Evolutionary conservation across 2,888 invertebrate species (phyloP).

Genomic region (Pristionchus japonicus): DNA sequence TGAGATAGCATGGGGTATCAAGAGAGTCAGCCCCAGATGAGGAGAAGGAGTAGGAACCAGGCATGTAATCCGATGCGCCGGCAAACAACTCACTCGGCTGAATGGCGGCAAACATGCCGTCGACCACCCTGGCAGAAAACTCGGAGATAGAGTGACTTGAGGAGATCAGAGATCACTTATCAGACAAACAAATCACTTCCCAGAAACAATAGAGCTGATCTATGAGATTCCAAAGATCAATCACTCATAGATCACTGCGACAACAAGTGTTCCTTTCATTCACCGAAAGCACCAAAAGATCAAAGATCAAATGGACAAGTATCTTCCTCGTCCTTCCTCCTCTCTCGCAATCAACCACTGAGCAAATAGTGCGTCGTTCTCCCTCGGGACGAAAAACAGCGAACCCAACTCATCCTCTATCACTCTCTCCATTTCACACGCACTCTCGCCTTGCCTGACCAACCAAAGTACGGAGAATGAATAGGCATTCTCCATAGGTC

Average conservation of each 20-base stretch:
- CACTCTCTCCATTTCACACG: background rate
- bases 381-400: conserved; percentile 21
- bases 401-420: background rate
- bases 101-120: background rate
- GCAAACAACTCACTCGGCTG: background rate
- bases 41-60: background rate
- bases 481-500: background rate
- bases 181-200: background rate
- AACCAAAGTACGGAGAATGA: background rate
- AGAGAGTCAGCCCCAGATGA: too few species aligned
- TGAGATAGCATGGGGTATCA: background rate
- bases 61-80: background rate
- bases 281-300: too few species aligned
- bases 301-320: background rate
- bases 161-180: background rate
- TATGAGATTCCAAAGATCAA: too few species aligned
- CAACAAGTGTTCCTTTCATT: too few species aligned
- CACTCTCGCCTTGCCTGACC: background rate
- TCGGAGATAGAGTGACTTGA: background rate
- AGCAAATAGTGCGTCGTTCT: background rate
- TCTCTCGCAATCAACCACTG: background rate
- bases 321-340: background rate
- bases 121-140: background rate
- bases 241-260: too few species aligned
- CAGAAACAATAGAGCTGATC: too few species aligned